Base-by-base conservation (phyloP, 1,140 invertebrate genomes). In the Pseudobourletiella spinata region DNA sequence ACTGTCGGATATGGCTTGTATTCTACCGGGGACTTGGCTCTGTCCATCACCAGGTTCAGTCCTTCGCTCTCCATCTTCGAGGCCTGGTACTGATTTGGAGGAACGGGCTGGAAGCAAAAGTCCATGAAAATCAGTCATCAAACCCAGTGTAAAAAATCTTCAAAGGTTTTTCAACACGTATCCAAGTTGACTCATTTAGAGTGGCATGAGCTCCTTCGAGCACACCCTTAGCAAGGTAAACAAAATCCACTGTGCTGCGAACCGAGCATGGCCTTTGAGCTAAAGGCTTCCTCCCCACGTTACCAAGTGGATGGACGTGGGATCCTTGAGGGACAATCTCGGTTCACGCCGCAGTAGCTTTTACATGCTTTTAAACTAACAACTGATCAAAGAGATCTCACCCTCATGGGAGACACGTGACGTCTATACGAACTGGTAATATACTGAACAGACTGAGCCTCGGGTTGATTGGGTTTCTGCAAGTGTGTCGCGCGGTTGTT, bases 1-100 rank as follows among this genome's bases (percentile, higher is more conserved):
- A 48, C n/a, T 6, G 25, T 32, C 18, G 32, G 14, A n/a, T 46
- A 32, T 25, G 42, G 25, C 24, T 30, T 25, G 43, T 61, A 61
- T 43, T 61, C 52, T 28, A 51, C 28, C 22, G 64, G 64, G 11
- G 64, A 66, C 43, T 64, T 69, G 24, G 44, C 39, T 48, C 64
- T 51, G 11, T 66, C 67, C n/a, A 69, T 52, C 6, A 63, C 55
- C 16, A 69, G 57, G 42, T 69, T 69, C 3, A 69, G 50, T 15
- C 67, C 67, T 59, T 63, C 67, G 39, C 43, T 56, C 25, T 65
- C 57, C 22, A 51, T 54, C n/a, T 30, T 48, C 22, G 32, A 39
- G 18, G 30, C 43, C 29, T 52, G 48, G 20, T 59, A 51, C 6
- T 55, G 51, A 6, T 42, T 22, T 18, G 35, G 42, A 25, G 26